Percentiles rank a stretch among this genome's conserved stretches.
Evolutionary conservation across 2,888 invertebrate genomes (phyloP).

Genomic region (Oligia fasciuncula): DNA sequence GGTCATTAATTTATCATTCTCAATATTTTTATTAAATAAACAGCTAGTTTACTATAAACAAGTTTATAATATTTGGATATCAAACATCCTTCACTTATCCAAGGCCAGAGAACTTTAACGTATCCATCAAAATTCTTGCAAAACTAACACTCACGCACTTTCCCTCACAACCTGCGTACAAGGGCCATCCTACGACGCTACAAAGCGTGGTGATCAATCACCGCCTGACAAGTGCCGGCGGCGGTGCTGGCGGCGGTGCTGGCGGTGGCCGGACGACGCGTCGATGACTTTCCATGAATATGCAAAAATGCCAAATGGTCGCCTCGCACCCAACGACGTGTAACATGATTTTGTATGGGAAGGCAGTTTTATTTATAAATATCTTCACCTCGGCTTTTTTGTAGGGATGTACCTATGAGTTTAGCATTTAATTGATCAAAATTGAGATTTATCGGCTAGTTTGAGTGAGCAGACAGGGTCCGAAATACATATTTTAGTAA

Average conservation of each 20-base stretch:
- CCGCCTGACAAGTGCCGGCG: slow-evolving; percentile 44
- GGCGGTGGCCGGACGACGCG: slow-evolving; percentile 37
- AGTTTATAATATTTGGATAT: neutral
- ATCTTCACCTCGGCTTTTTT: neutral
- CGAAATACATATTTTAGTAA: neutral
- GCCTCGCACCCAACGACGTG: slow-evolving; percentile 37
- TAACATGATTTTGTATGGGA: slow-evolving; percentile 40
- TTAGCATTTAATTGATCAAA: neutral
- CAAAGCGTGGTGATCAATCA: slow-evolving; percentile 62
- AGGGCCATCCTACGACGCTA: slow-evolving; percentile 41
- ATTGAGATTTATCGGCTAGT: neutral
- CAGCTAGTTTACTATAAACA: neutral
- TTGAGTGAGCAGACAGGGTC: neutral
- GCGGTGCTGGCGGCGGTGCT: slow-evolving; percentile 4
- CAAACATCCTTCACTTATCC: neutral
- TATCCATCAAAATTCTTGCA: slow-evolving; percentile 45
- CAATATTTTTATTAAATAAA: neutral
- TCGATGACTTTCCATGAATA: slow-evolving; percentile 65
- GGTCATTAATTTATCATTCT: neutral
- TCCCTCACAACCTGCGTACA: slow-evolving; percentile 29
- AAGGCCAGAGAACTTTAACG: slow-evolving; percentile 13
- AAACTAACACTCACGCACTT: slow-evolving; percentile 40
- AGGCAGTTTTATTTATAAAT: slow-evolving; percentile 39
- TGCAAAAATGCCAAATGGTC: slow-evolving; percentile 65
- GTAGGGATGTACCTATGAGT: neutral